A percentile compares a stretch with the other conserved stretches of the same genome.
These are phyloP conservation scores for Troides aeacus DNA, from an alignment of 2,888 invertebrate genomes.

Conservation along the genomic window DNA sequence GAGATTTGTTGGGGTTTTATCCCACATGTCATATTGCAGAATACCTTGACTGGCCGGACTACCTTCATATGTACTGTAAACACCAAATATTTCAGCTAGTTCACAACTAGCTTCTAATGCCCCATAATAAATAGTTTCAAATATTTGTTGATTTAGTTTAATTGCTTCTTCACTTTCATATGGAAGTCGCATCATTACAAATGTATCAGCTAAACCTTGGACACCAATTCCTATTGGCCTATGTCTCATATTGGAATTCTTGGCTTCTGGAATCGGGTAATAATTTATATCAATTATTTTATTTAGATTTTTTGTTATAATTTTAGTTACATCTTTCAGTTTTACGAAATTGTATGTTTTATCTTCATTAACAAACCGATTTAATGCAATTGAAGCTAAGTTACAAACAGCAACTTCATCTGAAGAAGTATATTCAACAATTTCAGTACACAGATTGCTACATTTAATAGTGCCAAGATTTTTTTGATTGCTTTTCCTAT, in stretches of 20 bases:
- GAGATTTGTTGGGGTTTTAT: constrained; percentile 89
- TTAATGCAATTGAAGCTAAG: constrained; percentile 97
- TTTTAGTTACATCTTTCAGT: constrained; percentile 92
- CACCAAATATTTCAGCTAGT: constrained; percentile 89
- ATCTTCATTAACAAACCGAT: constrained; percentile 92
- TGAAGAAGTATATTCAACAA: constrained; percentile 94
- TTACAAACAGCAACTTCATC: constrained; percentile 99
- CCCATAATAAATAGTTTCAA: constrained; percentile 98
- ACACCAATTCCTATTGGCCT: constrained; percentile 96
- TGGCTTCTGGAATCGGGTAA: constrained; percentile 96
- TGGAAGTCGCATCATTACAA: constrained; percentile 94
- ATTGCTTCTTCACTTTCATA: constrained; percentile 94
- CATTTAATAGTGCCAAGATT: constrained; percentile 99
- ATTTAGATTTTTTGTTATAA: constrained; percentile 94
- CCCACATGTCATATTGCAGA: constrained; percentile 99
- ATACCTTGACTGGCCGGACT: constrained; percentile 97
- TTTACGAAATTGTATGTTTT: constrained; percentile 93
- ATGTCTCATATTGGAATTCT: constrained; percentile 91
- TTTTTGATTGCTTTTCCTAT: constrained; percentile 98
- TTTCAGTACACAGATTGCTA: constrained; percentile 98
- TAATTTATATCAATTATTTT: constrained; percentile 98
- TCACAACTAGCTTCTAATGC: constrained; percentile 98
- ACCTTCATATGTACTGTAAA: constrained; percentile 95
- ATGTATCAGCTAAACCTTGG: constrained; percentile 98
- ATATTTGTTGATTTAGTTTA: constrained; percentile 95